phyloP scores from a whole-genome alignment of 2,797 vertebrate species.

The Tapirus indicus region DNA sequence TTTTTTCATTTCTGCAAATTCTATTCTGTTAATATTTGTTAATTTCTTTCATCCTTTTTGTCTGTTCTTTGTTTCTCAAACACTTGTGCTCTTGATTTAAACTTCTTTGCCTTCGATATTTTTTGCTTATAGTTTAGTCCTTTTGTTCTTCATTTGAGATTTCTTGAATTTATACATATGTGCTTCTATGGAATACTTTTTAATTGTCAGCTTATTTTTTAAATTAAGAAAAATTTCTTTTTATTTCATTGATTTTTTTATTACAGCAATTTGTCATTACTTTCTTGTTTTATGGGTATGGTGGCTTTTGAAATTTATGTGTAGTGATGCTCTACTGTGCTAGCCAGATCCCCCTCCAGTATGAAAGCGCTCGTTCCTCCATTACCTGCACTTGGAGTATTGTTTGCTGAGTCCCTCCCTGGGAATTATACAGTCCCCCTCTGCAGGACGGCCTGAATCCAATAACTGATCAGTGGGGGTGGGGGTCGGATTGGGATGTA shows the following conservation, averaged over 20 bases:
- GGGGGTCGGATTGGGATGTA: not conserved
- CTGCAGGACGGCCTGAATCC: not conserved
- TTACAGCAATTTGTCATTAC: not conserved
- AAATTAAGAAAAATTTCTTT: not conserved
- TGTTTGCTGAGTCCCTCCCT: not conserved
- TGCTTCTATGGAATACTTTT: not conserved
- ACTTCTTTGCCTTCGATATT: not conserved
- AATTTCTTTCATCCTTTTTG: not conserved
- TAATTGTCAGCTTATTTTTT: not conserved
- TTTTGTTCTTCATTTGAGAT: not conserved
- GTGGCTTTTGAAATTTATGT: not conserved
- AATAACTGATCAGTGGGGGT: rapidly evolving
- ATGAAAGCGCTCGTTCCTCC: not conserved
- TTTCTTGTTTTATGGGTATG: not conserved
- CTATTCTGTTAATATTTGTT: not conserved
- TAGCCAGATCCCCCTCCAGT: rapidly evolving
- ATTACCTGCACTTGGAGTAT: too few relatives aligned
- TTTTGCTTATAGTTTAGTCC: not conserved
- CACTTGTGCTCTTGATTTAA: not conserved
- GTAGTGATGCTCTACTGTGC: not conserved
- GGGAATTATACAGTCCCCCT: not conserved
- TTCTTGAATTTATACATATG: not conserved
- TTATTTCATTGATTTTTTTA: slow-evolving; percentile 32
- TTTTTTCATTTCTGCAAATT: not conserved
- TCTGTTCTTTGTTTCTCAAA: not conserved